Evolutionary conservation across 2,797 vertebrate species (phyloP).

Genomic region (Ciconia nigra): DNA sequence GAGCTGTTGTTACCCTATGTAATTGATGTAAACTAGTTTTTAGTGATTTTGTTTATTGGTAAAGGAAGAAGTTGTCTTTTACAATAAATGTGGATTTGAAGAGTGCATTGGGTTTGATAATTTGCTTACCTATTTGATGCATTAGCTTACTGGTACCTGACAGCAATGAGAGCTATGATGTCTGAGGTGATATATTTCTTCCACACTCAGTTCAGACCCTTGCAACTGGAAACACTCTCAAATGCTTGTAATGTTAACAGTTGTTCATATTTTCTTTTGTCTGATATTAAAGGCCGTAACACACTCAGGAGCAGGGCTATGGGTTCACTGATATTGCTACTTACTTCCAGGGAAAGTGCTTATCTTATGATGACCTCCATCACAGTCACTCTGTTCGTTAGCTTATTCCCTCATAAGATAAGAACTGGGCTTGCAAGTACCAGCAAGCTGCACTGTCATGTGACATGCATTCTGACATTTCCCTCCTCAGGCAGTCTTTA

Average conservation of each 20-base stretch:
- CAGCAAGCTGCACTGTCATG: neutral
- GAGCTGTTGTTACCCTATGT: neutral
- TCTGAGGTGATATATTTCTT: neutral
- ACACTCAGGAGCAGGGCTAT: neutral
- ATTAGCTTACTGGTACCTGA: neutral
- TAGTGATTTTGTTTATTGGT: neutral
- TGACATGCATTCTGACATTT: slow-evolving; percentile 14
- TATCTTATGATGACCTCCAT: neutral
- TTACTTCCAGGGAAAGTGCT: neutral
- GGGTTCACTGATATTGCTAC: neutral
- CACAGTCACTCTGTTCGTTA: neutral
- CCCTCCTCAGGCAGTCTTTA: neutral
- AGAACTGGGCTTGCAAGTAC: slow-evolving; percentile 3
- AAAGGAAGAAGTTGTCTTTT: neutral
- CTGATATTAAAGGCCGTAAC: neutral
- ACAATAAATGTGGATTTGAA: neutral
- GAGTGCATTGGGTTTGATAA: neutral
- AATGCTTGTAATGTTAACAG: neutral
- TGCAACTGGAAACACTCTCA: neutral
- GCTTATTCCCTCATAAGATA: neutral
- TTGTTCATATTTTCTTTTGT: neutral
- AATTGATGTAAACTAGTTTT: neutral
- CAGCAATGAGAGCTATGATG: neutral
- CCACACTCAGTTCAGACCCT: neutral
- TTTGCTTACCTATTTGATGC: neutral